phyloP scores from a whole-genome alignment of 2,888 invertebrate genomes.

The Neria commutata region DNA sequence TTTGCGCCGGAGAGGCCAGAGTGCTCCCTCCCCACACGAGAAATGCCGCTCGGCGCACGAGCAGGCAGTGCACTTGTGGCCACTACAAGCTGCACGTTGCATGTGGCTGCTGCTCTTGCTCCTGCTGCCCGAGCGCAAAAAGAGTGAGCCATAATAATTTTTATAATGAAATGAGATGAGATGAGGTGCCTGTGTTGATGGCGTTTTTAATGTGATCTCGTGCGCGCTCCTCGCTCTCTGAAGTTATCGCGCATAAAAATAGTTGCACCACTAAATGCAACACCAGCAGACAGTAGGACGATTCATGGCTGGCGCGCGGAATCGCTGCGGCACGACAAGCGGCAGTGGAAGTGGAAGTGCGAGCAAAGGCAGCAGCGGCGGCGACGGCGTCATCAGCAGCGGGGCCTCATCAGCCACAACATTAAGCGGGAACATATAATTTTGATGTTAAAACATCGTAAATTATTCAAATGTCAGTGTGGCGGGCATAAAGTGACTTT shows the following conservation, averaged over 20 bases:
- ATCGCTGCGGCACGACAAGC: background rate
- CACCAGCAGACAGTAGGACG: constrained; percentile 14
- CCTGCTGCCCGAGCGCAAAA: constrained; percentile 6
- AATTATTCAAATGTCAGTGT: constrained; percentile 60
- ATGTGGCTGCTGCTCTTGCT: constrained; percentile 13
- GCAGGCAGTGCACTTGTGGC: too few species aligned
- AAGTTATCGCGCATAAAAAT: constrained; percentile 50
- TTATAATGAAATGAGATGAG: too few species aligned
- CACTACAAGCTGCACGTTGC: constrained; percentile 4
- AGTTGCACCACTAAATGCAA: constrained; percentile 33
- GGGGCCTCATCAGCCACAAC: constrained; percentile 15
- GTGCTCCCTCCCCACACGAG: too few species aligned
- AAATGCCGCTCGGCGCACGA: too few species aligned
- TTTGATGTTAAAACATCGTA: constrained; percentile 60
- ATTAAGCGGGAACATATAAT: constrained; percentile 52
- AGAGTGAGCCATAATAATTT: constrained; percentile 36
- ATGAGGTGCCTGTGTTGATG: constrained; percentile 44
- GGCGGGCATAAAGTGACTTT: constrained; percentile 38
- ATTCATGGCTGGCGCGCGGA: constrained; percentile 19
- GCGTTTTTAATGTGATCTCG: constrained; percentile 46
- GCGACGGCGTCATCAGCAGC: constrained; percentile 16
- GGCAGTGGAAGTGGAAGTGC: too few species aligned
- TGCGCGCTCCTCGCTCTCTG: constrained; percentile 29
- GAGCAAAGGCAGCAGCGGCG: constrained; percentile 20
- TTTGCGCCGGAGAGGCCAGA: constrained; percentile 22